Percentiles rank a stretch among this genome's conserved stretches.
Evolutionary conservation across 1,140 invertebrate species (phyloP).

Genomic region (Acromyrmex charruanus): DNA sequence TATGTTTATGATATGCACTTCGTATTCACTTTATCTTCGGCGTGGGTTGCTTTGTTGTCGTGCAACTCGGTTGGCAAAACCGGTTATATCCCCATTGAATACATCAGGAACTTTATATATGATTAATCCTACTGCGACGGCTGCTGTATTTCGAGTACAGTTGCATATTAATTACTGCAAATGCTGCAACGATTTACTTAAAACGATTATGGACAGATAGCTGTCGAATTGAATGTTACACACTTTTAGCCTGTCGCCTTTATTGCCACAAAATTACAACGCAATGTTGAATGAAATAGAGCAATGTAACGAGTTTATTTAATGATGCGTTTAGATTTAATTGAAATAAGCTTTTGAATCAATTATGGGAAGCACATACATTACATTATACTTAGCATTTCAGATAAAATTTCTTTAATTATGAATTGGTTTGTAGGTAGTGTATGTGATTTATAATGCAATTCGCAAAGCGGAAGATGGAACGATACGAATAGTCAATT

Average conservation of each 20-base stretch:
- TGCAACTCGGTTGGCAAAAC: slow-evolving; percentile 56
- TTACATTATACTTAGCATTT: not conserved
- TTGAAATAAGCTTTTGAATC: not conserved
- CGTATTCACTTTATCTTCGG: slow-evolving; percentile 62
- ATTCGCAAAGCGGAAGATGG: not conserved
- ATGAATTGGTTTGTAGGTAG: not conserved
- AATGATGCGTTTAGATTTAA: slow-evolving; percentile 1
- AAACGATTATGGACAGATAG: not conserved
- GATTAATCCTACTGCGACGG: slow-evolving; percentile 40
- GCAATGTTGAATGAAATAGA: not conserved
- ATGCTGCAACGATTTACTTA: slow-evolving; percentile 33
- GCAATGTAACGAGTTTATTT: not conserved
- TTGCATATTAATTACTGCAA: slow-evolving; percentile 59
- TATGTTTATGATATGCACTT: slow-evolving; percentile 62
- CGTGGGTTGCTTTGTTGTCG: slow-evolving; percentile 61
- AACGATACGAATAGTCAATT: slow-evolving; percentile 1
- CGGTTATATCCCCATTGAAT: slow-evolving; percentile 52
- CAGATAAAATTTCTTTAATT: slow-evolving; percentile 3
- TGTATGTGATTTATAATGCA: slow-evolving; percentile 4
- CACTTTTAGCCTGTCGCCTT: not conserved
- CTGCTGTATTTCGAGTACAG: slow-evolving; percentile 35
- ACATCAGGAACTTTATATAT: slow-evolving; percentile 55
- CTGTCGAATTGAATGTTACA: not conserved
- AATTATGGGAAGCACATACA: not conserved
- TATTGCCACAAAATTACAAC: not conserved